Base-by-base conservation (phyloP, 2,113 vertebrate species). In the Oenanthe oenanthe region DNA sequence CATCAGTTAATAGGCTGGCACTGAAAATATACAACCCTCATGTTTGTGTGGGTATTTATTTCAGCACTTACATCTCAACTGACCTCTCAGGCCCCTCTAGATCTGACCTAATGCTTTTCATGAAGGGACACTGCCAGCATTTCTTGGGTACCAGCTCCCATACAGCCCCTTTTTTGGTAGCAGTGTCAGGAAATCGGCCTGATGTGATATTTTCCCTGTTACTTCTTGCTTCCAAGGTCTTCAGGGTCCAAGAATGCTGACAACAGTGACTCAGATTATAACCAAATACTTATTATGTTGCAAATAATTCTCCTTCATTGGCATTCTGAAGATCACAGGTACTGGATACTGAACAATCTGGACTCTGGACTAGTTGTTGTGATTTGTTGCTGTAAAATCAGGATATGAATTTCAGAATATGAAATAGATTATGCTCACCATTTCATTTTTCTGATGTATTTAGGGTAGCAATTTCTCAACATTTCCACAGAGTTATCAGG, bases 141-240 rank as follows among this genome's bases (percentile, higher is more conserved):
- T 17, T 56, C 32, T 68, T 56, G 56, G 38, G 15, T 71, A 34
- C 26, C 53, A 63, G 26, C 10, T 34, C 51, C 25, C 47, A 22
- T 57, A 19, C 13, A 22, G 61, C 0, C 0, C 20, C 31, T 12
- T 42, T 57, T 76, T 18, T 1, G 2, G 13, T 81, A 40, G 19
- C 31, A 32, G 7, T 57, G 22, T 42, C 38, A 82, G 45, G 47
- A 48, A 66, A 31, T 12, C 43, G 2, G 28, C 16, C 66, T 88
- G 13, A 10, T 73, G 17, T 66, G 21, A 9, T 83, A 8, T 17
- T 73, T 82, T 79, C 34, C 31, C n/a, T 60, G 26, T 26, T 77
- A 78, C 45, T 36, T 58, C 60, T 85, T 74, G 22, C 28, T 95
- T 85, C 42, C 85, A 61, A 73, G 40, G 13, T 61, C 25, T 78